phyloP scores from a whole-genome alignment of 2,797 vertebrate species.

The Oreochromis grahami region DNA sequence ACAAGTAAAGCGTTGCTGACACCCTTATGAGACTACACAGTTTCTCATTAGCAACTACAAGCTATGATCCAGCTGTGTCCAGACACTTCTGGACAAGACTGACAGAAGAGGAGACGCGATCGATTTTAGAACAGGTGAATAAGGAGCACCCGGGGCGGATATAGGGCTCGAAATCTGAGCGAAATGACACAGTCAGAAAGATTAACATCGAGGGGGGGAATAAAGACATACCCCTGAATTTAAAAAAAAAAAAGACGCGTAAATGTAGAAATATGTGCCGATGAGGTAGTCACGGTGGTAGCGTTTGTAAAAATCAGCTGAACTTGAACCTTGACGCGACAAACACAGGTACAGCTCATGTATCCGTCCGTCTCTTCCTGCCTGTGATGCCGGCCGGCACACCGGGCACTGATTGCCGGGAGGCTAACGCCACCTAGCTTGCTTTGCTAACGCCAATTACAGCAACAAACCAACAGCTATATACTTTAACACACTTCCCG shows the following conservation, averaged over 20 bases:
- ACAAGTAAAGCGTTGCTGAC: neutral
- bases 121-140: neutral
- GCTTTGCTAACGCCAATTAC: constrained; percentile 26
- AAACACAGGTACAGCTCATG: neutral
- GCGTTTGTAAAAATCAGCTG: neutral
- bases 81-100: neutral
- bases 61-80: neutral
- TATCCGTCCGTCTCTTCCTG: neutral
- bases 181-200: neutral
- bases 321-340: neutral
- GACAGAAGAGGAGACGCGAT: neutral
- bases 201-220: neutral
- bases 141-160: neutral
- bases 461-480: constrained; percentile 19
- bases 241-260: neutral
- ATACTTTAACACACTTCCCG: constrained; percentile 16
- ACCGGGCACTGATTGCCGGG: constrained; percentile 28
- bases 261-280: neutral
- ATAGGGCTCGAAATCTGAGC: neutral
- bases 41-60: neutral
- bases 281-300: neutral
- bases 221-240: neutral
- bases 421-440: constrained; percentile 50
- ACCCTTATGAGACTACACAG: neutral
- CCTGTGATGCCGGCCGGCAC: constrained; percentile 41